phyloP scores from a whole-genome alignment of 2,888 invertebrate species.

The Cataglyphis altisquamis region DNA sequence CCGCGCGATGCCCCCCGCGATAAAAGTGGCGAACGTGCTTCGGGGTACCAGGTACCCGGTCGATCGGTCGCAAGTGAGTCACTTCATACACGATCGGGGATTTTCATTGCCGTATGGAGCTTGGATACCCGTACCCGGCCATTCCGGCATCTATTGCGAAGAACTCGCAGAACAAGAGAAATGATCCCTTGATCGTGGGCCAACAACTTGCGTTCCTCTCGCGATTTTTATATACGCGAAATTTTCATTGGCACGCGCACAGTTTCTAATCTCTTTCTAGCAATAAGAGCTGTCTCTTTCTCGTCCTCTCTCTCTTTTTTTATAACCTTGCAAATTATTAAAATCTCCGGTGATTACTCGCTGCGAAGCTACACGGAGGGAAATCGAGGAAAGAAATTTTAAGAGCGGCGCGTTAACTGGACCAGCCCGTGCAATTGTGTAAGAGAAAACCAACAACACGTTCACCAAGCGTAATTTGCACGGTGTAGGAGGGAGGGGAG shows the following conservation, averaged over 20 bases:
- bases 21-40: conserved; percentile 71
- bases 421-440: not conserved
- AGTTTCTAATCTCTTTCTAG: not conserved
- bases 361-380: not conserved
- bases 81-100: conserved; percentile 40
- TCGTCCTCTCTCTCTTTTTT: not conserved
- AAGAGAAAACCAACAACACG: not conserved
- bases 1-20: conserved; percentile 66
- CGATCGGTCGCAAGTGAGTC: conserved; percentile 68
- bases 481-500: not conserved
- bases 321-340: not conserved
- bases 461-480: not conserved
- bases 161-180: not conserved
- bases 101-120: conserved; percentile 4
- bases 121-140: conserved; percentile 12
- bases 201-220: conserved; percentile 22
- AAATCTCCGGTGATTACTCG: conserved; percentile 1
- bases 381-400: not conserved
- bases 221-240: conserved; percentile 29
- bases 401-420: not conserved
- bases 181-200: not conserved
- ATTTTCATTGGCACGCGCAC: conserved; percentile 14
- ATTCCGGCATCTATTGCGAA: not conserved
- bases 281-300: not conserved
- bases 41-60: conserved; percentile 72